Conservation (phyloP, 2,113 vertebrate species). For the Corythaeola cristata region DNA sequence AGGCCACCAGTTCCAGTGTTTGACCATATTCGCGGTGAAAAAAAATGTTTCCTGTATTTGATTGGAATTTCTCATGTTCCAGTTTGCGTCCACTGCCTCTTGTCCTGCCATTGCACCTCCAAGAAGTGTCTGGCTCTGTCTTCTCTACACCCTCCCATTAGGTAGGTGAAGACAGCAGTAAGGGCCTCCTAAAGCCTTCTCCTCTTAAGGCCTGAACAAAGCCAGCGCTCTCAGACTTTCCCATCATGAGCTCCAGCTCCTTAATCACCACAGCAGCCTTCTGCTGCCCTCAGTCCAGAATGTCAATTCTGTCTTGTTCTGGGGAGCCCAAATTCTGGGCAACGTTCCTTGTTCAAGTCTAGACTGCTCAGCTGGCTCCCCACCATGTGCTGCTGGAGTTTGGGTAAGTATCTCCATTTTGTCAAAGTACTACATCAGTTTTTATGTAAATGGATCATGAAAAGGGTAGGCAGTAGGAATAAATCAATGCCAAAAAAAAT, state of each 20-base stretch:
- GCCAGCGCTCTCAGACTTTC: background rate
- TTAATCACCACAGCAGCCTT: background rate
- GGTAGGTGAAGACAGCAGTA: background rate
- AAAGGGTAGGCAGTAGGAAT: background rate
- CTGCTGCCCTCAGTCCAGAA: background rate
- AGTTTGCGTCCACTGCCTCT: background rate
- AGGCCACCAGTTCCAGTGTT: background rate
- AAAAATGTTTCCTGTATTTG: background rate
- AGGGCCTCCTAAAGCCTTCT: background rate
- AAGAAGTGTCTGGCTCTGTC: background rate
- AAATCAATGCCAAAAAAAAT: background rate
- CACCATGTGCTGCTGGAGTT: background rate
- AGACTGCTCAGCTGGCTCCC: background rate
- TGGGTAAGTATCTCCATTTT: background rate
- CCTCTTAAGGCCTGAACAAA: background rate
- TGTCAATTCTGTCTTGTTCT: background rate
- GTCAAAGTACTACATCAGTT: background rate
- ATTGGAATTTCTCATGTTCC: background rate
- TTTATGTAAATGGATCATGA: background rate
- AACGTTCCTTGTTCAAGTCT: background rate
- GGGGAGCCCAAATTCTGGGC: background rate
- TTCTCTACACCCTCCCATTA: background rate
- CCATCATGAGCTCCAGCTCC: background rate
- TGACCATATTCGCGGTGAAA: background rate
- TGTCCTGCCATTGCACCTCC: rapidly evolving